These are phyloP conservation scores for Microcebus jonahi DNA, from an alignment of 2,113 vertebrate genomes.

Conservation along the genomic window DNA sequence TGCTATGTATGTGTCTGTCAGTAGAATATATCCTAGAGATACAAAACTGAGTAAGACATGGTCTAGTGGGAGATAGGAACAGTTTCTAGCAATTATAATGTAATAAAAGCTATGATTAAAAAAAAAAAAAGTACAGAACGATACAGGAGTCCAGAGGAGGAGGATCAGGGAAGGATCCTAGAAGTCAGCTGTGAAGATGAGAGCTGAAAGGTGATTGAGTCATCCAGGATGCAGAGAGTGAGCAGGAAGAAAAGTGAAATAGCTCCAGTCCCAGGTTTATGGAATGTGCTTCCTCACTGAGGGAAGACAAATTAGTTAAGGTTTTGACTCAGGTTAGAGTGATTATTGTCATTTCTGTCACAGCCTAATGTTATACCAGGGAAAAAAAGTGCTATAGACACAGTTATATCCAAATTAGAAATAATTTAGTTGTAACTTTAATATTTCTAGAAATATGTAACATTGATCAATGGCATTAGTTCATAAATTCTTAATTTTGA, in stretches of 20 bases:
- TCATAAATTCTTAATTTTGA: background rate
- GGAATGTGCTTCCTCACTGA: background rate
- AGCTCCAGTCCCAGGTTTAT: background rate
- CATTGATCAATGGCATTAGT: background rate
- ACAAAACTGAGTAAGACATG: background rate
- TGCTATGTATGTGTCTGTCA: background rate
- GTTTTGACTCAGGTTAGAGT: background rate
- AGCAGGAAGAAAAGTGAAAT: background rate
- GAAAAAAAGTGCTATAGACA: background rate
- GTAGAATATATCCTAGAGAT: background rate
- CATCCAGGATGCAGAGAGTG: background rate
- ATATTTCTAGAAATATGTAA: background rate
- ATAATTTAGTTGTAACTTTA: background rate
- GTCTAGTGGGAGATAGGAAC: background rate
- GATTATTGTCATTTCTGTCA: background rate
- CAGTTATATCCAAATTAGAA: background rate
- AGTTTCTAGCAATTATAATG: background rate
- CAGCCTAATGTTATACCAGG: background rate
- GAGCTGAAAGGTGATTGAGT: background rate
- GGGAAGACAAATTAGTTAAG: background rate
- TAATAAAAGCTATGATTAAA: background rate
- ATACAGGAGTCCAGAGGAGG: background rate
- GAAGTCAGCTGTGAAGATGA: background rate
- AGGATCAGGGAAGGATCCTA: background rate
- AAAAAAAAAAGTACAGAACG: background rate